phyloP scores from a whole-genome alignment of 1,140 invertebrate genomes.

The Eriocheir sinensis region DNA sequence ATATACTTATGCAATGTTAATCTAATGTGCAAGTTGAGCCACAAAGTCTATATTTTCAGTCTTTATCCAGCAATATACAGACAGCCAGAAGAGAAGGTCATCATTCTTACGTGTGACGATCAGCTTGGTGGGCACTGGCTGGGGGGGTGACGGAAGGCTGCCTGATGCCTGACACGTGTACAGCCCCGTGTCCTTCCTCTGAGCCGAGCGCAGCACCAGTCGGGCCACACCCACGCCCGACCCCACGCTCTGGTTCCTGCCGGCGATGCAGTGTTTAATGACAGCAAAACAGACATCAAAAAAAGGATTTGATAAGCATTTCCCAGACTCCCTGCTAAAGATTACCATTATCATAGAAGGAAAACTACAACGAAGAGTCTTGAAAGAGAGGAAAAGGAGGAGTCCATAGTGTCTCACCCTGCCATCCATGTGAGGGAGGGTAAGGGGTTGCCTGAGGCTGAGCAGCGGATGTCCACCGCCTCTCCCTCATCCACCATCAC shows the following conservation, averaged over 20 bases:
- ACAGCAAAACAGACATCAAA: too few relatives aligned
- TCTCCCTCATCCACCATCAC: slow-evolving; percentile 52
- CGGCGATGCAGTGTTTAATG: background rate
- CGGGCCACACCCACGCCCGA: slow-evolving; percentile 29
- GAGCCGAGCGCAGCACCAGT: slow-evolving; percentile 5
- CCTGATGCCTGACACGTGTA: slow-evolving; percentile 10
- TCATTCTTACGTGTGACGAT: slow-evolving; percentile 50
- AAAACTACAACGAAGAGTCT: too few relatives aligned
- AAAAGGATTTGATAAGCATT: too few relatives aligned
- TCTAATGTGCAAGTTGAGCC: too few relatives aligned
- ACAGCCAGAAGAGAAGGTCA: too few relatives aligned
- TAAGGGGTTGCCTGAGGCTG: slow-evolving; percentile 32
- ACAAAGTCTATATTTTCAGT: too few relatives aligned
- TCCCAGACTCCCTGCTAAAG: too few relatives aligned
- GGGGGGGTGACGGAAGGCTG: background rate
- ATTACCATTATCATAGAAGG: too few relatives aligned
- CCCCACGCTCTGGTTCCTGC: slow-evolving; percentile 41
- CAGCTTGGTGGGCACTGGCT: slow-evolving; percentile 11
- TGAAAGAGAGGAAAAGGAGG: too few relatives aligned
- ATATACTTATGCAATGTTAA: too few relatives aligned
- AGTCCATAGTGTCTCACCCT: too few relatives aligned
- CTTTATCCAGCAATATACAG: too few relatives aligned
- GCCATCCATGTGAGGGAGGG: slow-evolving; percentile 42
- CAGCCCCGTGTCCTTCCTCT: background rate
- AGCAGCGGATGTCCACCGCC: slow-evolving; percentile 15